Percentiles rank a stretch among this genome's conserved stretches.
Conservation (phyloP, 2,113 vertebrate genomes). For the Callaeas wilsoni region DNA sequence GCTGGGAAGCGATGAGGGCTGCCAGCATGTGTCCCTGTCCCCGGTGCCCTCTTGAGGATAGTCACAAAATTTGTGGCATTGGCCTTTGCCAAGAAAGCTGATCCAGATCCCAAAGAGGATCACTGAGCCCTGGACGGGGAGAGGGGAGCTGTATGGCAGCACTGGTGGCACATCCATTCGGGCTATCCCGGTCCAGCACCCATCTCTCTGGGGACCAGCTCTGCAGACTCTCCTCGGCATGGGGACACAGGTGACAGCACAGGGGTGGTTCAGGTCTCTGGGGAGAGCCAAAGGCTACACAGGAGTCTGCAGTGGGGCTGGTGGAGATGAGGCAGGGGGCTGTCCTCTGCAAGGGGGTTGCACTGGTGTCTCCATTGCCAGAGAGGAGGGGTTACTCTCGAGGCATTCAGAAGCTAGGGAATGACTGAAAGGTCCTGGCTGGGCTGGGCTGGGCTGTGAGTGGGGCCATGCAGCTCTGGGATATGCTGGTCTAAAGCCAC, state of each 20-base stretch:
- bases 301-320: neutral
- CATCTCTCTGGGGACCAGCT: neutral
- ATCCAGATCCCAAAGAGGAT: neutral
- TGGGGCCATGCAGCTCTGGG: neutral
- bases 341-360: neutral
- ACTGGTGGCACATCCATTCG: neutral
- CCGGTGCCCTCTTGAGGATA: neutral
- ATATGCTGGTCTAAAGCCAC: neutral
- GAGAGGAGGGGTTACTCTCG: rapidly evolving
- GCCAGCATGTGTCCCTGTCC: neutral
- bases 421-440: neutral
- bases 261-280: rapidly evolving
- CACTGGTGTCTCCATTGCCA: neutral
- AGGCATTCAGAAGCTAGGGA: neutral
- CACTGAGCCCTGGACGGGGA: neutral
- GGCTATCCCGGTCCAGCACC: rapidly evolving
- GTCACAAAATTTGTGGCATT: neutral
- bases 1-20: neutral
- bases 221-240: neutral
- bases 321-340: neutral
- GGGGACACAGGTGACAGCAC: neutral
- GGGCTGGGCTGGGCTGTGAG: neutral
- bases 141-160: neutral
- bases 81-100: neutral
- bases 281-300: neutral